Conservation (phyloP, 2,888 invertebrate genomes). For the Entomobrya multifasciata region DNA sequence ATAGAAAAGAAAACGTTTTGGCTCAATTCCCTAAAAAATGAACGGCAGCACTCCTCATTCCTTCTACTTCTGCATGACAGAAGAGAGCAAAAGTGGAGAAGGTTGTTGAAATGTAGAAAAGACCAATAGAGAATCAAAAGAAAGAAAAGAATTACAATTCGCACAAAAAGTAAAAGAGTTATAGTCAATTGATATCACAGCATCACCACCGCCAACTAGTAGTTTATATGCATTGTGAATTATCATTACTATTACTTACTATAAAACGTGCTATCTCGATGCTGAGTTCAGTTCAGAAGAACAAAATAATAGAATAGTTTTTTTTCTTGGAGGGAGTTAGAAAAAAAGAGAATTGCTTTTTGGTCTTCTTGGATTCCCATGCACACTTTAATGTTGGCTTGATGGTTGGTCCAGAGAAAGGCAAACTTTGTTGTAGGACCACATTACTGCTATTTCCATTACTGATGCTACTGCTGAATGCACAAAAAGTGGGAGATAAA, state of each 20-base stretch:
- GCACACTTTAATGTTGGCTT: not conserved
- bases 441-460: not conserved
- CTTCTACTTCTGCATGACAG: conserved; percentile 42
- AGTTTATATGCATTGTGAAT: conserved; percentile 44
- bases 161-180: conserved; percentile 23
- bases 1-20: conserved; percentile 51
- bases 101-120: conserved; percentile 26
- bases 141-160: conserved; percentile 35
- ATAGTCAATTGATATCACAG: no score
- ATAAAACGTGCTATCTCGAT: conserved; percentile 28
- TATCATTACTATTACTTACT: conserved; percentile 33
- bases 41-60: conserved; percentile 44
- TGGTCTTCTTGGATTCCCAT: conserved; percentile 2
- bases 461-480: conserved; percentile 7
- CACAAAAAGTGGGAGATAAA: conserved; percentile 40
- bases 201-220: not conserved
- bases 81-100: conserved; percentile 10
- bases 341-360: conserved; percentile 3
- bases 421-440: not conserved
- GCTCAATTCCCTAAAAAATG: conserved; percentile 66
- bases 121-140: not conserved
- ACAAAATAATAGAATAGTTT: not conserved
- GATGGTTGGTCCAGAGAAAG: not conserved
- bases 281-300: conserved; percentile 1
- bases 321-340: no score